Base-by-base conservation (phyloP, 2,888 invertebrate species). In the Folsomia manolachei region DNA sequence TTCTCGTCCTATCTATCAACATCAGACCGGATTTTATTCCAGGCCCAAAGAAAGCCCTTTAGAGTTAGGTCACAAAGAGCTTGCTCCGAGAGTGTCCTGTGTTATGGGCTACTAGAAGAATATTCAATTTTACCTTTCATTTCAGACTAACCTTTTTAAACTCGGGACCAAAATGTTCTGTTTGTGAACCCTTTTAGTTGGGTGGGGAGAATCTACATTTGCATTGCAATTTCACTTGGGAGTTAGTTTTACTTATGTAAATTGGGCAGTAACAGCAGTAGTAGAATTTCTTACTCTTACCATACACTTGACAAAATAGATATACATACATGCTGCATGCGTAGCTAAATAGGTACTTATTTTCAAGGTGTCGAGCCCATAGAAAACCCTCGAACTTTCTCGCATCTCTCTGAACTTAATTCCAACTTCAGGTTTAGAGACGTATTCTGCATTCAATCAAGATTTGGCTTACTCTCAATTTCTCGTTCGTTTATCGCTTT, bases 391-490 rank as follows among this genome's bases (percentile, higher is more conserved):
- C 39, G 39, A 39, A 14, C 39, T 39, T 39, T 9, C 7, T 39
- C 39, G n/a, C 39, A 39, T 14, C 39, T 9, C n/a, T 39, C 14
- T 14, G 4, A 39, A 4, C 39, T 9, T 14, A 39, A 39, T 39
- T 39, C 39, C 39, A 39, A 4, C 39, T 9, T 39, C 39, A 9
- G 39, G 14, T n/a, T n/a, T n/a, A 14, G 39, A 39, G 14, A 39
- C 4, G 14, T 39, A 39, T 39, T 39, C 14, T 4, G 39, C 14
- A 14, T 14, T 39, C 39, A 39, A 39, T 39, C 56, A 56, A 56
- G 56, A 56, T 56, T 56, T 56, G 56, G 56, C 56, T 56, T 39
- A 39, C 39, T 39, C 39, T 39, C 39, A 39, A 39, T 39, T 39
- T 39, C 39, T 39, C 39, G 39, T 14, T 39, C 39, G 39, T 39